Base-by-base conservation (phyloP, 37 sponge, comb jelly and placozoan species). In the Spongilla lacustris region DNA sequence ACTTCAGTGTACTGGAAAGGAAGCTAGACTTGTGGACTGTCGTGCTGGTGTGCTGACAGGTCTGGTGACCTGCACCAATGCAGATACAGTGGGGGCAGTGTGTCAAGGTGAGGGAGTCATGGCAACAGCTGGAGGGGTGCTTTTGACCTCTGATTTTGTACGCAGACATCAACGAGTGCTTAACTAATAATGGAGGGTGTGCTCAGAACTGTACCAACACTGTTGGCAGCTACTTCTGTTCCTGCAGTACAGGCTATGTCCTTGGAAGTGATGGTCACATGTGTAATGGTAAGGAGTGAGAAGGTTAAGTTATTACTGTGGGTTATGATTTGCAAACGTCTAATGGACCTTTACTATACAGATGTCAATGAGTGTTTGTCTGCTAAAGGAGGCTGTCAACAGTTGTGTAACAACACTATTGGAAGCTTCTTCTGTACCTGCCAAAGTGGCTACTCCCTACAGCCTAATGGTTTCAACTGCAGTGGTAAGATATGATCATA, bases 311-410 rank as follows among this genome's bases (percentile, higher is more conserved):
- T 58, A 58, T 58, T 58, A 58, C 14, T 58, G 4, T 8, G 58
- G 11, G 11, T 58, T 8, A 58, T 58, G 58, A 14, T 8, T 1
- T 19, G 14, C 11, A 1, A 17, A 14, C 11, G 0, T 13, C 58
- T 58, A 17, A 58, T 14, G 58, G 21, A 17, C 58, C 58, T 49
- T 74, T 21, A 41, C 25, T 10, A 9, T 84, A 14, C 75, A 85
- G 86, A 86, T 49, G 66, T 27, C 10, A 26, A 80, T 86, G 86
- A 86, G 66, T 86, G 86, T 73, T 34, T 23, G 12, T 31, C 25
- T 69, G 23, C 19, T 32, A 86, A 86, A 66, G 86, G 86, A 80
- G 86, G 73, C 13, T 86, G 86, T 73, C 73, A 79, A n/a, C 86
- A 86, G 73, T 13, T 71, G 8, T 86, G 86, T 70, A 86, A 24